Conservation (phyloP, 2,113 vertebrate species). For the Enhydra lutris region DNA sequence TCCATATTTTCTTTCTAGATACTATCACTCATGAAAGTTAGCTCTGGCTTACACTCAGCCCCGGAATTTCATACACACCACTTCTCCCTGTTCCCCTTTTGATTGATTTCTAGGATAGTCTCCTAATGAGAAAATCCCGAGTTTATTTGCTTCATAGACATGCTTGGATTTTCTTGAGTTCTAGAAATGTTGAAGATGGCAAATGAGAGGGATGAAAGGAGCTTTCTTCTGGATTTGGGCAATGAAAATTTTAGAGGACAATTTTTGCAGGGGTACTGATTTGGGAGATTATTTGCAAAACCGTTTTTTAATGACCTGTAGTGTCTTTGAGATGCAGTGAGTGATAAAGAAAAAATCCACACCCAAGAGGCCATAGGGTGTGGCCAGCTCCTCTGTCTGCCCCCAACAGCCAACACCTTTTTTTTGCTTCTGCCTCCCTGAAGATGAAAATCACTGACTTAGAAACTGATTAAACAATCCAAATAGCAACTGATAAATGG, state of each 20-base stretch:
- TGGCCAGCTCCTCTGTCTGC: not conserved
- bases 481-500: slow-evolving; percentile 76
- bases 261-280: not conserved
- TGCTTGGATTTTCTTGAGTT: slow-evolving; percentile 22
- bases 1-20: not conserved
- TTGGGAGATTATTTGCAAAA: not conserved
- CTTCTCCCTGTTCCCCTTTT: not conserved
- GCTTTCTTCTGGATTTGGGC: not conserved
- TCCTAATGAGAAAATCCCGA: not conserved
- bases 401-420: slow-evolving; percentile 7
- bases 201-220: not conserved
- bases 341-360: not conserved
- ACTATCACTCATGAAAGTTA: not conserved
- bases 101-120: not conserved
- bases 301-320: not conserved
- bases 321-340: not conserved
- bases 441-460: slow-evolving; percentile 76
- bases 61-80: not conserved
- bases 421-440: slow-evolving; percentile 42
- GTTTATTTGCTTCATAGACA: slow-evolving; percentile 3
- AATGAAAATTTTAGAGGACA: not conserved
- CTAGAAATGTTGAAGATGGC: not conserved
- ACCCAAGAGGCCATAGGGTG: not conserved
- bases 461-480: slow-evolving; percentile 75
- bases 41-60: not conserved